These are phyloP conservation scores for Pteropus alecto DNA, from an alignment of 2,113 vertebrate species.

Conservation along the genomic window DNA sequence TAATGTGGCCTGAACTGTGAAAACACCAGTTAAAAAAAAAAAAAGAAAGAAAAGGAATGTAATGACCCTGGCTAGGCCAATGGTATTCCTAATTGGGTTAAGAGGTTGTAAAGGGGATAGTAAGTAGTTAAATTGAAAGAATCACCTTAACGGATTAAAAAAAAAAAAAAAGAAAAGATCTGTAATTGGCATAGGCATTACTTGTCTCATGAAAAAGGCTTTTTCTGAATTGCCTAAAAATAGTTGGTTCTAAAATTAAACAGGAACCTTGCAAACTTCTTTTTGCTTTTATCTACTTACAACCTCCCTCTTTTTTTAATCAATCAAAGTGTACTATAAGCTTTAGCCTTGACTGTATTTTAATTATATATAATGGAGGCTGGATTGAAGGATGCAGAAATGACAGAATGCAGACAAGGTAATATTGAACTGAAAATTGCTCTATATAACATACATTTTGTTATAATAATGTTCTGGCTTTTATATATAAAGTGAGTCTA, in stretches of 20 bases:
- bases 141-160: not conserved
- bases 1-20: not conserved
- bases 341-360: not conserved
- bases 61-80: not conserved
- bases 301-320: not conserved
- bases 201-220: not conserved
- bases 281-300: constrained; percentile 22
- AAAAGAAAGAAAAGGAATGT: not conserved
- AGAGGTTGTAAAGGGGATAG: not conserved
- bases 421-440: not conserved
- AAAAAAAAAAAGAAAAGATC: too few relatives aligned
- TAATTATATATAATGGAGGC: not conserved
- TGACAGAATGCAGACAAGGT: not conserved
- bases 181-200: not conserved
- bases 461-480: not conserved
- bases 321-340: not conserved
- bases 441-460: not conserved
- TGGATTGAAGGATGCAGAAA: constrained; percentile 26
- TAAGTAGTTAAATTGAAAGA: not conserved
- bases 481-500: not conserved
- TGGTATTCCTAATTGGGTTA: not conserved
- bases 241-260: constrained; percentile 28
- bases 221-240: not conserved
- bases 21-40: not conserved
- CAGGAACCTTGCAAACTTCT: not conserved